Conservation (phyloP, 2,113 vertebrate genomes). For the Oncorhynchus keta region DNA sequence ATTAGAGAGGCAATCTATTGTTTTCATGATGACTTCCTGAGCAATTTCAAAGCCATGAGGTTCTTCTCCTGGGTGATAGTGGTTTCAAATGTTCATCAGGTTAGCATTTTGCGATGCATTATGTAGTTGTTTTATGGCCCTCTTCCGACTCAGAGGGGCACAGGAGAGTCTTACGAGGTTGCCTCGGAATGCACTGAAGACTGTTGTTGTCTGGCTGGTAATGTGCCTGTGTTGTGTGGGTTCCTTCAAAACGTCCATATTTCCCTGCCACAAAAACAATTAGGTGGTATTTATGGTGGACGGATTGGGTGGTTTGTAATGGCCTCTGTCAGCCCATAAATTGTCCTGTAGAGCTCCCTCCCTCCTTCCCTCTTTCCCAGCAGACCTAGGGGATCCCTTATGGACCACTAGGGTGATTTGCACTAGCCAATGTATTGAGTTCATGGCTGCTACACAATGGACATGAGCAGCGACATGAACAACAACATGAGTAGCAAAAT, state of each 20-base stretch:
- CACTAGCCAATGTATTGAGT: conserved; percentile 20
- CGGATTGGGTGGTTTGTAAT: conserved; percentile 26
- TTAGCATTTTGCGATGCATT: conserved; percentile 46
- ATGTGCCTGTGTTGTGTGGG: conserved; percentile 32
- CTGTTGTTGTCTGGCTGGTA: conserved; percentile 19
- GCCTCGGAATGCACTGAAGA: conserved; percentile 8
- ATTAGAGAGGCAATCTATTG: conserved; percentile 32
- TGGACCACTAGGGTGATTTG: background rate
- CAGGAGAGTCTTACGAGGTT: conserved; percentile 12
- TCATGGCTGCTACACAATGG: background rate
- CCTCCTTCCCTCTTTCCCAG: background rate
- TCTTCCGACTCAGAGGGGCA: conserved; percentile 4
- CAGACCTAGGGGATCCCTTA: conserved; percentile 12
- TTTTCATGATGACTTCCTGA: conserved; percentile 51
- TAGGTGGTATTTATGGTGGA: conserved; percentile 10
- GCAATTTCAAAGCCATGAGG: conserved; percentile 17
- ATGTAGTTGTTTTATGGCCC: conserved; percentile 47
- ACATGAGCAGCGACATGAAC: no score
- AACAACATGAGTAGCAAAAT: no score
- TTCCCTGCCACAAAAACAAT: conserved; percentile 29
- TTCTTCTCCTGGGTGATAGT: conserved; percentile 24
- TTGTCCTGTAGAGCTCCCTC: no score
- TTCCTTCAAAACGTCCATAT: conserved; percentile 30
- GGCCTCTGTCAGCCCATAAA: background rate
- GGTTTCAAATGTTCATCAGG: conserved; percentile 40